Evolutionary conservation across 2,113 vertebrate species (phyloP).

Genomic region (Gadus chalcogrammus): DNA sequence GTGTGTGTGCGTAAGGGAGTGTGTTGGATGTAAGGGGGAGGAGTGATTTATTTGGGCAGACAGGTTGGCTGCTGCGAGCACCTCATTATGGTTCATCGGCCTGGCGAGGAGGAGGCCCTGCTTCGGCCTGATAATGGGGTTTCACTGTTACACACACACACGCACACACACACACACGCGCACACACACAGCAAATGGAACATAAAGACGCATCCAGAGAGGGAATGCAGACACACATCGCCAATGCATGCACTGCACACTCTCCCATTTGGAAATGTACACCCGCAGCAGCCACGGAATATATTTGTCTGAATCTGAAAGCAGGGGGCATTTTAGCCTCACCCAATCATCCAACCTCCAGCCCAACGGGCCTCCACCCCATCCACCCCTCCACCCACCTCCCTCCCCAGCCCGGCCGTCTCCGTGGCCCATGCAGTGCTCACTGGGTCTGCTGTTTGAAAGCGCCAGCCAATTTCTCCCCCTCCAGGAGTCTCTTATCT

Average conservation of each 20-base stretch:
- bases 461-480: slow-evolving; percentile 46
- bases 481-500: slow-evolving; percentile 49
- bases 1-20: slow-evolving; percentile 7
- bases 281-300: too few species aligned
- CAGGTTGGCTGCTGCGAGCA: slow-evolving; percentile 66
- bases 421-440: too few species aligned
- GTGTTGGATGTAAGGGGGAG: slow-evolving; percentile 15
- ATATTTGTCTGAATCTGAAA: too few species aligned
- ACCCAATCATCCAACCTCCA: too few species aligned
- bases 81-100: slow-evolving; percentile 70
- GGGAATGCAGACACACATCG: neutral
- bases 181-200: neutral
- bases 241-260: neutral
- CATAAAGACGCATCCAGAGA: too few species aligned
- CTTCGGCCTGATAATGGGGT: slow-evolving; percentile 66
- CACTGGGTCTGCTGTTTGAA: slow-evolving; percentile 14
- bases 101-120: slow-evolving; percentile 55
- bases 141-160: slow-evolving; percentile 50
- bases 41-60: slow-evolving; percentile 71
- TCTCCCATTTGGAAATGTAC: neutral
- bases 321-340: too few species aligned
- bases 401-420: neutral
- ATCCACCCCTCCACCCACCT: slow-evolving; percentile 1
- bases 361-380: too few species aligned
- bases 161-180: slow-evolving; percentile 11